Evolutionary conservation across 2,888 invertebrate genomes (phyloP).

Genomic region (Agonopterix arenella): DNA sequence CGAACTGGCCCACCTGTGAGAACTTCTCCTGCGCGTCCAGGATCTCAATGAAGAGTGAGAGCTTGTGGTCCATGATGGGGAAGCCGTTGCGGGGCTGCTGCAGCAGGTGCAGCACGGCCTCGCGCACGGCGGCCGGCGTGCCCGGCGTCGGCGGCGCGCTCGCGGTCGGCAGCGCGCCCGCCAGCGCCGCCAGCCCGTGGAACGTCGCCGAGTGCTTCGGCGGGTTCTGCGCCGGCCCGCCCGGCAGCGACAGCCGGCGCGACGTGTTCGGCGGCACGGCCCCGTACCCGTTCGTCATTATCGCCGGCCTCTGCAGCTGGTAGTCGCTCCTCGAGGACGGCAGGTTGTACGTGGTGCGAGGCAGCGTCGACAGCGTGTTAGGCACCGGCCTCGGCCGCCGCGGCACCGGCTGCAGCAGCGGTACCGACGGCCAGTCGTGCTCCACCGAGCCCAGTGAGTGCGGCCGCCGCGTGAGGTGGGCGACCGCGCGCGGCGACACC

Average conservation of each 20-base stretch:
- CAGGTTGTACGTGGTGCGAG: constrained; percentile 67
- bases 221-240: constrained; percentile 50
- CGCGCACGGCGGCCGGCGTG: constrained; percentile 81
- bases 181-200: constrained; percentile 67
- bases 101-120: constrained; percentile 82
- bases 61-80: constrained; percentile 86
- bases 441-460: constrained; percentile 78
- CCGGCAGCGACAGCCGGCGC: constrained; percentile 74
- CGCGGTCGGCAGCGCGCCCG: not conserved
- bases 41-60: constrained; percentile 88
- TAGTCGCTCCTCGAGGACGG: constrained; percentile 80
- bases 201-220: constrained; percentile 81
- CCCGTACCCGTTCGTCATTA: constrained; percentile 69
- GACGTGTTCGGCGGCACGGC: constrained; percentile 70
- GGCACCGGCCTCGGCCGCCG: constrained; percentile 68
- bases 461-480: constrained; percentile 66
- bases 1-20: constrained; percentile 80
- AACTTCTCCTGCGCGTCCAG: constrained; percentile 89
- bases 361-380: constrained; percentile 52
- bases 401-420: constrained; percentile 73
- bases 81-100: constrained; percentile 84
- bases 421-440: constrained; percentile 63
- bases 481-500: constrained; percentile 44
- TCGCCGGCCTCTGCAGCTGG: constrained; percentile 75
- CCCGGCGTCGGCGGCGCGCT: constrained; percentile 64